These are phyloP conservation scores for Zeugodacus cucurbitae DNA, from an alignment of 1,140 invertebrate species.

Conservation along the genomic window DNA sequence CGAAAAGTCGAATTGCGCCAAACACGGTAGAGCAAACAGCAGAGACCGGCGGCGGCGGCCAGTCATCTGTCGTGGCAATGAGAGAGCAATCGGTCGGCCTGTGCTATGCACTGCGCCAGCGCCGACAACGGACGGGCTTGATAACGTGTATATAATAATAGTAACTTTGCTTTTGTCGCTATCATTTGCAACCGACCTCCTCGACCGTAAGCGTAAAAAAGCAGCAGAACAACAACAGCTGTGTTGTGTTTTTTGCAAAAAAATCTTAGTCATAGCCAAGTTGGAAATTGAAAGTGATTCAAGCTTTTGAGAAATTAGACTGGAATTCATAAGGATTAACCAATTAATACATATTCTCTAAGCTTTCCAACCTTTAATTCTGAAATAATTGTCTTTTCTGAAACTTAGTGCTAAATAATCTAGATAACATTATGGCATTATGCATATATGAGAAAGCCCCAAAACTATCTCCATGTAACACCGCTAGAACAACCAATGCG, in stretches of 20 bases:
- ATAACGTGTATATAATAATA: slow-evolving; percentile 34
- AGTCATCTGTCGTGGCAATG: background rate
- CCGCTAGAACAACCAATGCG: too few species aligned
- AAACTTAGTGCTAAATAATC: too few species aligned
- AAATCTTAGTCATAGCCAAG: background rate
- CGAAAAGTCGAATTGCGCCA: slow-evolving; percentile 1
- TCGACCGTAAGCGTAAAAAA: background rate
- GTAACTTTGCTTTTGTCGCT: background rate
- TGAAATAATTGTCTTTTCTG: too few species aligned
- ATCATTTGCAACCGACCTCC: background rate
- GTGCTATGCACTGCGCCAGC: slow-evolving; percentile 10
- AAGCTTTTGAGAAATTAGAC: background rate
- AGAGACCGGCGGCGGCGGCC: background rate
- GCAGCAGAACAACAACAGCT: background rate
- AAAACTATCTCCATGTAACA: too few species aligned
- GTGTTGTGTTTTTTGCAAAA: background rate
- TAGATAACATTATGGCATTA: too few species aligned
- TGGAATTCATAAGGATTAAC: too few species aligned
- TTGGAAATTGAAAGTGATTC: background rate
- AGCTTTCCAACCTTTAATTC: too few species aligned
- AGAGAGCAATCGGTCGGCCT: background rate
- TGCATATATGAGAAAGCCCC: too few species aligned
- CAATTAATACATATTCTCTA: too few species aligned
- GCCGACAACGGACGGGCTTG: background rate
- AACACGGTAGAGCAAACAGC: background rate